Evolutionary conservation across 2,113 vertebrate species (phyloP).

Genomic region (Anguilla japonica): DNA sequence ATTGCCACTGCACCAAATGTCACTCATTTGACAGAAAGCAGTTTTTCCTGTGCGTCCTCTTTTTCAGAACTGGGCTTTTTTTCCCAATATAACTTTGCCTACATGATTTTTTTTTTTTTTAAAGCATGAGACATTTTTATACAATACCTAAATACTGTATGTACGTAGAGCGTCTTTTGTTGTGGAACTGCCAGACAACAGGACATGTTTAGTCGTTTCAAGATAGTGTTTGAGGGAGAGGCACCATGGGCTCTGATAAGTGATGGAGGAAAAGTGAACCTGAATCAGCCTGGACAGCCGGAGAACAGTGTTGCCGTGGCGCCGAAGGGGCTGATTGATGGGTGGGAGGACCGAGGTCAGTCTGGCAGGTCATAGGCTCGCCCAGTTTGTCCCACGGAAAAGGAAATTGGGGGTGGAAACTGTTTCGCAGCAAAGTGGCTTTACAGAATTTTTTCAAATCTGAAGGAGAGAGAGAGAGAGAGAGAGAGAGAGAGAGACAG

Average conservation of each 20-base stretch:
- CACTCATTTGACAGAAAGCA: no score
- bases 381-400: background rate
- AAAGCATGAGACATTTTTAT: no score
- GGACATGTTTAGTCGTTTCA: background rate
- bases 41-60: no score
- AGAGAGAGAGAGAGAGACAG: background rate
- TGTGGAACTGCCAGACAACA: background rate
- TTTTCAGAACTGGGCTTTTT: no score
- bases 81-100: no score
- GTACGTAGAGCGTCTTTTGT: no score
- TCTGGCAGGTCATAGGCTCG: background rate
- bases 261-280: background rate
- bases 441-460: background rate
- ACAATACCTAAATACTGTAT: no score
- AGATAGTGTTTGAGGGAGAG: background rate
- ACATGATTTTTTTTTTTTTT: no score
- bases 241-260: background rate
- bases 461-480: background rate
- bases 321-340: slow-evolving; percentile 6
- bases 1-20: background rate
- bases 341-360: slow-evolving; percentile 1
- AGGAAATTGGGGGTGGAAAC: background rate
- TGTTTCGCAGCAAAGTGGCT: background rate
- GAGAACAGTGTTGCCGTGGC: background rate
- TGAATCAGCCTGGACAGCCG: background rate